Evolutionary conservation across 2,113 vertebrate genomes (phyloP), one percentile per base, ranked within the genome.

Genomic region (Ailurus styani): DNA sequence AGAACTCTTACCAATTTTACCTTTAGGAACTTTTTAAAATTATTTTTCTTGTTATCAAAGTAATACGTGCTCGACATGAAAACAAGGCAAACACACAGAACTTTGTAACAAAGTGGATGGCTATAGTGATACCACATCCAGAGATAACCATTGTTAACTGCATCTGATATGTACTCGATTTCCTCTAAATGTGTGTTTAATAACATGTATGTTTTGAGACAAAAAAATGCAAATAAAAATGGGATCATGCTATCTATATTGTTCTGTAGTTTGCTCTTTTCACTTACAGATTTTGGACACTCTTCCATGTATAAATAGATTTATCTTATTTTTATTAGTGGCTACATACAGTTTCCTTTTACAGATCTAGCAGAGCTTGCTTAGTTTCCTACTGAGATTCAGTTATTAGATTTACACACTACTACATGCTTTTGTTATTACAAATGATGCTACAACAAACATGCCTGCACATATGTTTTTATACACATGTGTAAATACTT

Each of bases 141-240:
- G 57, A 82, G 27, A 93, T 21, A 95, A 62, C 45, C 47, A 84
- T 54, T 21, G 70, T 75, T 45, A 78, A 73, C 7, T 87, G 31
- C 54, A 75, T 83, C 14, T 82, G 70, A 47, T 6, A 37, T 42
- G 79, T 45, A 37, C 23, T 81, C 86, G 64, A 89, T 77, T 91
- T 88, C 77, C 40, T 88, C 55, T 42, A 70, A 57, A 77, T 18
- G 21, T 45, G 50, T 3, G 45, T 34, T 78, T 88, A 81, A 91
- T 47, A 55, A 52, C 42, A 79, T 57, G 18, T 37, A 64, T 84
- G 68, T 79, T 79, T 87, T 54, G 66, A 90, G 18, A 40, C 6
- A 68, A 47, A 93, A 93, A 94, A 55, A 91, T 84, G 87, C 42
- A 87, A 82, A 66, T 87, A 87, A 68, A 60, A 82, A 82, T 77